Evolutionary conservation across 2,888 invertebrate species (phyloP).

Genomic region (Drosophila borborema): DNA sequence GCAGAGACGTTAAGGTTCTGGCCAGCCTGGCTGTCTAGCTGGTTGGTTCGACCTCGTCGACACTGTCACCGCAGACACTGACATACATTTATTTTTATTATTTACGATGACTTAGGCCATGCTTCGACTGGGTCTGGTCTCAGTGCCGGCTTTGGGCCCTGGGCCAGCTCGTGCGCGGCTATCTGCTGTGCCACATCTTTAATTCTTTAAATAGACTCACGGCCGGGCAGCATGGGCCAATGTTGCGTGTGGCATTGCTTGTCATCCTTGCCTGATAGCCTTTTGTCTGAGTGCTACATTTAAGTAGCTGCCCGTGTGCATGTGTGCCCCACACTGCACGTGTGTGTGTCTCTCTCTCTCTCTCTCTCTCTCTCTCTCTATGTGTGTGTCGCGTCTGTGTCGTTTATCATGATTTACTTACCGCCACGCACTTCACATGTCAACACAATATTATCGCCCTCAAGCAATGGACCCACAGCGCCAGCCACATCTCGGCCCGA

Average conservation of each 20-base stretch:
- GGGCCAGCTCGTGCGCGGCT: conserved; percentile 52
- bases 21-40: conserved; percentile 25
- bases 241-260: conserved; percentile 62
- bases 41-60: conserved; percentile 33
- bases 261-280: conserved; percentile 71
- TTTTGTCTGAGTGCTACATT: conserved; percentile 80
- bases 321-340: neutral
- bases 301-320: conserved; percentile 65
- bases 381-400: conserved; percentile 57
- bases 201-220: conserved; percentile 80
- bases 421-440: conserved; percentile 96
- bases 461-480: conserved; percentile 92
- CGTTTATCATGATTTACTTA: conserved; percentile 86
- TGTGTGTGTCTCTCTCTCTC: conserved; percentile 28
- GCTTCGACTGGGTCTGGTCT: conserved; percentile 22
- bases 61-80: conserved; percentile 77
- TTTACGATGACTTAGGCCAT: conserved; percentile 77
- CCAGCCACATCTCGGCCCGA: conserved; percentile 93
- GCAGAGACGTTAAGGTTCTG: conserved; percentile 15
- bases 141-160: conserved; percentile 1
- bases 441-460: conserved; percentile 92
- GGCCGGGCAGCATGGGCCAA: conserved; percentile 37
- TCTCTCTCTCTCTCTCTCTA: neutral
- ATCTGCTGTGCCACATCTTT: conserved; percentile 73
- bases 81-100: conserved; percentile 81